Conservation (phyloP, 2,797 vertebrate genomes). For the Onychomys arenicola region DNA sequence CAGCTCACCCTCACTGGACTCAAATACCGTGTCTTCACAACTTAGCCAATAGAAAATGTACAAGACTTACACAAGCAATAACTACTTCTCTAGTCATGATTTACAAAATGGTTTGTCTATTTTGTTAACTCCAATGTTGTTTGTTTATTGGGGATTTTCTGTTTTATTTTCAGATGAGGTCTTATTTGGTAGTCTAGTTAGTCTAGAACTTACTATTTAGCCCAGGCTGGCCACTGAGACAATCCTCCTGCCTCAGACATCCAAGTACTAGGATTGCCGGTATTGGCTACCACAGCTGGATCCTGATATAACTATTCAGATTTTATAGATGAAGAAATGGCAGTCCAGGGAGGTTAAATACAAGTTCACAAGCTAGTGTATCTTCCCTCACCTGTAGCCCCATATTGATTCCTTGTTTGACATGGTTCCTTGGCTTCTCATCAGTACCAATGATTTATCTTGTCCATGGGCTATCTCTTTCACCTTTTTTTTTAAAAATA, state of each 20-base stretch:
- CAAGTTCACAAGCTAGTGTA: background rate
- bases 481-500: background rate
- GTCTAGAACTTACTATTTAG: background rate
- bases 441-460: background rate
- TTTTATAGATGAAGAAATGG: slow-evolving; percentile 6
- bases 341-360: background rate
- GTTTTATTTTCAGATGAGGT: background rate
- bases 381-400: background rate
- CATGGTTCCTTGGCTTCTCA: background rate
- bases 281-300: background rate
- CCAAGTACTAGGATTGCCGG: background rate
- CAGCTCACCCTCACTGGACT: background rate
- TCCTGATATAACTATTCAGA: background rate
- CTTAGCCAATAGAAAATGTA: background rate
- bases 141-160: background rate
- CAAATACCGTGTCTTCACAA: background rate
- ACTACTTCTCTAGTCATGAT: background rate
- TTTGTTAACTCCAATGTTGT: background rate
- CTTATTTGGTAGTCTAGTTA: background rate
- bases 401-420: background rate
- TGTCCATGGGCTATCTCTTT: background rate
- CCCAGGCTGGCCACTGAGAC: background rate
- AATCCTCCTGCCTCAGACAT: background rate
- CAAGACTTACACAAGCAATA: background rate
- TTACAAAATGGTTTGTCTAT: background rate